Evolutionary conservation across 1,140 invertebrate species (phyloP), one percentile per base, ranked within the genome.

Genomic region (Cherax destructor): DNA sequence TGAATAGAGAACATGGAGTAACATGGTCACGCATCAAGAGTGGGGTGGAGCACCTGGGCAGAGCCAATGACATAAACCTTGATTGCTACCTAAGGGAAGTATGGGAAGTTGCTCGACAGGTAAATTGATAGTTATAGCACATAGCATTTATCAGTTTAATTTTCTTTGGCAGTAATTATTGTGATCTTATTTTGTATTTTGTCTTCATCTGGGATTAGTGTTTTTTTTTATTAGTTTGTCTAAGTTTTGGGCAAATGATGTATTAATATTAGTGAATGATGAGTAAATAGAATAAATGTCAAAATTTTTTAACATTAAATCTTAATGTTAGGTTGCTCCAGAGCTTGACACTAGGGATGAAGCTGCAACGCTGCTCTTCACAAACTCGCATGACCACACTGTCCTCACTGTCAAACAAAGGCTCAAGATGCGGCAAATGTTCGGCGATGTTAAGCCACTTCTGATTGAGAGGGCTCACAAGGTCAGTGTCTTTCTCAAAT

Each of bases 301-400:
- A 50, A 9, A 79, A 18, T 9, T 56, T n/a, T 9, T 56, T 56
- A 56, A 56, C 52, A 56, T 9, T 56, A 56, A 52, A 5, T 83
- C 3, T 61, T 61, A 24, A 50, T 21, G 59, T 11, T 59, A 77
- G 84, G 84, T 90, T 18, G 78, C 91, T 5, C 91, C 91, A 21
- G 91, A 92, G 30, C 59, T 88, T 49, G 91, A 92, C 52, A 92
- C 91, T 9, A 41, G 91, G 50, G 91, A 92, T 30, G 91, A 92
- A 59, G 91, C 88, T 10, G 87, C 86, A 52, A 77, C 76, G 18
- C 83, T 89, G n/a, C 81, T 92, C 13, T 92, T 92, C 74, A 77
- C 74, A 0, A 7, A 79, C 49, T 89, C 86, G 79, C 88, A 89
- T 24, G 52, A 80, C 24, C 56, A 65, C 49, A 47, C 59, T 59